Percentiles rank a stretch among this genome's conserved stretches.
Evolutionary conservation across 2,797 vertebrate genomes (phyloP).

Genomic region (Staurois parvus): DNA sequence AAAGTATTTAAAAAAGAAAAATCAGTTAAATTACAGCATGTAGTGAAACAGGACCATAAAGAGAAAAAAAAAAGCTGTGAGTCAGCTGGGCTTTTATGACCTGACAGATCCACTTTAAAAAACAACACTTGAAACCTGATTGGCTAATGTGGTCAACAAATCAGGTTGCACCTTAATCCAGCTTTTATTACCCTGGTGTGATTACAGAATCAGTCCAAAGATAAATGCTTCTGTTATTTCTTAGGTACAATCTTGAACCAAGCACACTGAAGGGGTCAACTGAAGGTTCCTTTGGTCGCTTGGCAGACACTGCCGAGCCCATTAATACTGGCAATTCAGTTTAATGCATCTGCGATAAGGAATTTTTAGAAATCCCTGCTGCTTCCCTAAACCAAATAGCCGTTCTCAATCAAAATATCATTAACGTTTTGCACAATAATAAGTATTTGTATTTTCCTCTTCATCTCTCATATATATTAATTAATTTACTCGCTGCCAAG

Average conservation of each 20-base stretch:
- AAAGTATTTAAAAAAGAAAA: too few species aligned
- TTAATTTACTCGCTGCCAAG: constrained; percentile 81
- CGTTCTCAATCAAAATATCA: constrained; percentile 69
- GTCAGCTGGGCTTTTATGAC: too few species aligned
- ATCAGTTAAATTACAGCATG: too few species aligned
- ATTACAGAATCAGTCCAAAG: too few species aligned
- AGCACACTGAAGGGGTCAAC: constrained; percentile 10
- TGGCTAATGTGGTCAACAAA: too few species aligned
- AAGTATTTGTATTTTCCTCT: constrained; percentile 71
- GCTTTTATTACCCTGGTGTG: too few species aligned
- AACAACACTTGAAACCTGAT: too few species aligned
- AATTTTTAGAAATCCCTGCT: constrained; percentile 20
- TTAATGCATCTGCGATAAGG: constrained; percentile 11
- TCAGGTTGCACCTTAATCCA: too few species aligned
- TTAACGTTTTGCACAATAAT: constrained; percentile 76
- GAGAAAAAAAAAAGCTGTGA: too few species aligned
- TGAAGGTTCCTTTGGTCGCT: not conserved
- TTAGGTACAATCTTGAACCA: not conserved
- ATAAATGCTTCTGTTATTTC: too few species aligned
- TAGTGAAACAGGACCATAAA: too few species aligned
- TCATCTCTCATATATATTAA: constrained; percentile 76
- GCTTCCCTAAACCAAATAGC: constrained; percentile 28
- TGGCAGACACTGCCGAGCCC: not conserved
- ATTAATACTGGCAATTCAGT: constrained; percentile 61
- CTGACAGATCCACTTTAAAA: too few species aligned